Evolutionary conservation across 2,888 invertebrate genomes (phyloP), one percentile per base, ranked within the genome.

Genomic region (Girardia tigrina): DNA sequence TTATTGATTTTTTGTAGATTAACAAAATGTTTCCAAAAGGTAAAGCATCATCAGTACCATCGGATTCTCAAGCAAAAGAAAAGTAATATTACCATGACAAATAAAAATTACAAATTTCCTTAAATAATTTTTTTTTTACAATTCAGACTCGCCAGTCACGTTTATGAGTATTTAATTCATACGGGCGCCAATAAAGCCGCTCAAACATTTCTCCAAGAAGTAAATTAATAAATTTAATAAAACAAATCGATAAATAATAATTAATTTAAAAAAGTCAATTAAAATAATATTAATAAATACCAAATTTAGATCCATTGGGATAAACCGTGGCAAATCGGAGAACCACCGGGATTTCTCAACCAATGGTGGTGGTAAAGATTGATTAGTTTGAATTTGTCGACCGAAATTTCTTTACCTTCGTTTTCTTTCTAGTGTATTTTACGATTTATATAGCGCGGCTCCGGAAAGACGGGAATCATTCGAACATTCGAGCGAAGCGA

Each of bases 121-220:
- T n/a, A 56, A n/a, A 56, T 71, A 26, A 2, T 26, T 12, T 73
- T 78, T 12, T 29, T 71, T 80, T 79, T 79, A 81, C 79, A 79
- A 85, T 85, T 78, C 87, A 90, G 90, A 87, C 89, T 97, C 87
- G 95, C 94, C 82, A 88, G 95, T 82, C 97, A 97, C 87, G 97
- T 99, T 82, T 98, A 99, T 86, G 98, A 99, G 88, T 98, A 98
- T 88, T 88, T 99, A 86, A 88, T 95, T 83, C 95, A 97, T 86
- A 92, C 94, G 85, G 98, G 98, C 85, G 98, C 98, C 82, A 93
- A 94, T 87, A 97, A 99, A 88, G 93, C 97, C 83, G 98, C 98
- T 86, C 95, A 98, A 88, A 94, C 95, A 82, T 98, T 99, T 87
- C 89, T 98, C 81, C 94, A 94, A 79, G 97, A 98, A 88, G 90